Base-by-base conservation (phyloP, 2,888 invertebrate species). In the Trypoxylon attenuatum region DNA sequence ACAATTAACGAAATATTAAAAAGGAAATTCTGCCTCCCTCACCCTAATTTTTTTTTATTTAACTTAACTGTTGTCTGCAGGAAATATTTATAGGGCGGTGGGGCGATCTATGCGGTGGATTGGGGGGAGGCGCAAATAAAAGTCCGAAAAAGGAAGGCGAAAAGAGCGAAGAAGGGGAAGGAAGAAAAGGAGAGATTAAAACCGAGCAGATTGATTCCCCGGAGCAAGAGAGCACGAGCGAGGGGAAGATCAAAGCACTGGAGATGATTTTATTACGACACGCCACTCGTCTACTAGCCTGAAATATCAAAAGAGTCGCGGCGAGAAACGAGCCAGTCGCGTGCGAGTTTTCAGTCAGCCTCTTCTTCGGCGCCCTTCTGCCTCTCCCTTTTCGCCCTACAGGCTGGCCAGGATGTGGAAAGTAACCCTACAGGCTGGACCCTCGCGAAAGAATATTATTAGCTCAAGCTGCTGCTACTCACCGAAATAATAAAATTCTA, bases 261-360 rank as follows among this genome's bases (percentile, higher is more conserved):
- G 79, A 81, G 84, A 86, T 87, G 83, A 87, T 86, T 86, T 86
- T 83, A 87, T 87, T 87, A 86, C 79, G 80, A 82, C 83, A 80
- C 82, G 81, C 80, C 82, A 84, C 83, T 84, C 82, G 83, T 82
- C 81, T 82, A 81, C 82, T 83, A 76, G 80, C 81, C 81, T 84
- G 83, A 84, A 85, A 84, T 86, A 85, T 87, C 84, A 86, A 83
- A 86, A 85, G 83, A 85, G 82, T 84, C 80, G 71, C 71, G 72
- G 76, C 66, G 33, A 13, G 33, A 4, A 13, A 13, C 33, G 33
- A 10, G 60, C 66, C 59, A 61, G 58, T 58, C 67, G 68, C 59
- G 69, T 62, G 58, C 49, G 73, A 75, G 71, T 78, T 78, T 79
- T 77, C 33, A n/a, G n/a, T n/a, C 73, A 70, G 71, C 69, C 81